Evolutionary conservation across 2,113 vertebrate species (phyloP).

Genomic region (Psephotus haematonotus): DNA sequence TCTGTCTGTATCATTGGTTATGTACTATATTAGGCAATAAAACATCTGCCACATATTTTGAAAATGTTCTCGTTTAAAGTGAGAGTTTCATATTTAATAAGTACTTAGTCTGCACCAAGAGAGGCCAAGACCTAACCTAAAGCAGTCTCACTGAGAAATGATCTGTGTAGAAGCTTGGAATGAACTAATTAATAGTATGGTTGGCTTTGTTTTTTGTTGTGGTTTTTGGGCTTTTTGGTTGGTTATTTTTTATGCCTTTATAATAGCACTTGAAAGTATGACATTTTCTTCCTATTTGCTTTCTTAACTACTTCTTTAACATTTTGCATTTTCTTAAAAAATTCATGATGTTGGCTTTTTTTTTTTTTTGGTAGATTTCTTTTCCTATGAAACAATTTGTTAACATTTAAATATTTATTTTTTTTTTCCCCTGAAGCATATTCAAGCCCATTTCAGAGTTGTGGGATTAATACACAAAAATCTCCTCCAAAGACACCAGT

Average conservation of each 20-base stretch:
- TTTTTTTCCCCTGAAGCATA: neutral
- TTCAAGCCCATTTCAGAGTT: slow-evolving; percentile 32
- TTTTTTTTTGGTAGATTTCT: neutral
- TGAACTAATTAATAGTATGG: neutral
- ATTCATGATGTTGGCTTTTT: neutral
- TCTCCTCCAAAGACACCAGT: slow-evolving; percentile 79
- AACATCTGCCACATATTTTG: neutral
- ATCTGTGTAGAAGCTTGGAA: neutral
- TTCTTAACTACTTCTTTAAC: neutral
- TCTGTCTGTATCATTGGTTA: neutral
- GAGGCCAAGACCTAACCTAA: neutral
- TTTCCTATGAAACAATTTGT: neutral
- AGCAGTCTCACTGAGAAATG: neutral
- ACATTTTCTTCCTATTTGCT: neutral
- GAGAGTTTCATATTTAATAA: neutral
- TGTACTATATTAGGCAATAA: neutral
- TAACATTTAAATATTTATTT: neutral
- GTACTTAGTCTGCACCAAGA: neutral
- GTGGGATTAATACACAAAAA: neutral
- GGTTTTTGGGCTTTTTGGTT: neutral
- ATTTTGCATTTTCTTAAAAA: neutral
- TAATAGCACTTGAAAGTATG: neutral
- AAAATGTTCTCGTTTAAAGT: neutral
- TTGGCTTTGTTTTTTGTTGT: neutral
- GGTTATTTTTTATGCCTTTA: neutral